Conservation (phyloP, 2,113 vertebrate genomes). For the Polypterus bichir region DNA sequence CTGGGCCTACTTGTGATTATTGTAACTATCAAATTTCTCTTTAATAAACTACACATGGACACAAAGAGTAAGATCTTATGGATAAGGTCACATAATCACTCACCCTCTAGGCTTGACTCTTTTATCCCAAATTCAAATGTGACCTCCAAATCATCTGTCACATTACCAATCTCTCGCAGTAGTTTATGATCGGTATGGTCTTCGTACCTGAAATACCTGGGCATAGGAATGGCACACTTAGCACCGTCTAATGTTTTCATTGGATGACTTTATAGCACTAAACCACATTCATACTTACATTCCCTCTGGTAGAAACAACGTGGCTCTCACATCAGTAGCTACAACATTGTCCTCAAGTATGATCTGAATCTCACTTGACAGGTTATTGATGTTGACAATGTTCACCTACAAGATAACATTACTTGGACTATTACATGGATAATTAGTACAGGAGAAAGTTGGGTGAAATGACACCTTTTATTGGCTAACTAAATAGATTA, state of each 20-base stretch:
- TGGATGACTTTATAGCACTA: neutral
- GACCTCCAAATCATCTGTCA: conserved; percentile 40
- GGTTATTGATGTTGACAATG: conserved; percentile 44
- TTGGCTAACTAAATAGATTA: neutral
- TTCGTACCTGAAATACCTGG: conserved; percentile 48
- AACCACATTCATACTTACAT: conserved; percentile 33
- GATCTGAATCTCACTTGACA: conserved; percentile 47
- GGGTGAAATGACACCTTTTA: too few species aligned
- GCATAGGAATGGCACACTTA: neutral
- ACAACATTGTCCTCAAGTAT: conserved; percentile 46
- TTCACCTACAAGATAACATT: conserved; percentile 40
- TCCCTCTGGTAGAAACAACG: conserved; percentile 40
- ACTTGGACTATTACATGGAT: neutral
- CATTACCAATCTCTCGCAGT: conserved; percentile 46
- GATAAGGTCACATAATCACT: conserved; percentile 5
- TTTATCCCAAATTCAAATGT: conserved; percentile 53
- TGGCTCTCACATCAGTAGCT: conserved; percentile 45
- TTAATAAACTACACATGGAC: neutral
- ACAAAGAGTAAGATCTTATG: neutral
- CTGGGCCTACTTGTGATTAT: neutral
- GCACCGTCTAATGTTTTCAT: neutral
- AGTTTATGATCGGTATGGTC: conserved; percentile 36
- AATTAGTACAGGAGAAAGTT: neutral
- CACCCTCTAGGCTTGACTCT: conserved; percentile 36
- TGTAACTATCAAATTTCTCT: neutral